phyloP scores from a whole-genome alignment of 2,113 vertebrate genomes.

The Triplophysa dalaica region DNA sequence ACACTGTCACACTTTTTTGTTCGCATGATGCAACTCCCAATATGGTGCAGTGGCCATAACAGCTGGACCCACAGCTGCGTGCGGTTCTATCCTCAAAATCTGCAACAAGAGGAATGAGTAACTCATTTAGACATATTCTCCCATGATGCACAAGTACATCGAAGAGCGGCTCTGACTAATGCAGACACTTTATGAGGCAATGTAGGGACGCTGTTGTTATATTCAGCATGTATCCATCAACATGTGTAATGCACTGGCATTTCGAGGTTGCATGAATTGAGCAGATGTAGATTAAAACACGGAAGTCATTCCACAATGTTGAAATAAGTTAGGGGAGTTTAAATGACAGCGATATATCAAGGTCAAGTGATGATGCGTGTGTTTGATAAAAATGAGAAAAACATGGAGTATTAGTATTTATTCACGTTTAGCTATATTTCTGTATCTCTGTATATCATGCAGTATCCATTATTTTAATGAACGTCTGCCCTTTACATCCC shows the following conservation, averaged over 20 bases:
- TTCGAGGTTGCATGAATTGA: background rate
- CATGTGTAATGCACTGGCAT: conserved; percentile 4
- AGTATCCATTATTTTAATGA: background rate
- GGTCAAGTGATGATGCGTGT: background rate
- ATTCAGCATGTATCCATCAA: background rate
- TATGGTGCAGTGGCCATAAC: conserved; percentile 35
- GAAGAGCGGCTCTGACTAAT: conserved; percentile 2
- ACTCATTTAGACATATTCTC: conserved; percentile 23
- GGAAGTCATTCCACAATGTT: background rate
- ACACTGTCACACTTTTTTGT: conserved; percentile 6
- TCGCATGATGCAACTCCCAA: conserved; percentile 7
- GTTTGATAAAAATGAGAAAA: background rate
- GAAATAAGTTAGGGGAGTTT: background rate
- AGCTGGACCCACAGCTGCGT: conserved; percentile 48
- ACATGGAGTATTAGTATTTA: background rate
- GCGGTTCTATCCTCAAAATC: conserved; percentile 34
- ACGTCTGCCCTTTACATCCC: background rate
- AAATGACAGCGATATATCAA: background rate
- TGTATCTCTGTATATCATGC: background rate
- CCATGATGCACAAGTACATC: background rate
- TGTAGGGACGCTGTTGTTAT: conserved; percentile 8
- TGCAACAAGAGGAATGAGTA: conserved; percentile 35
- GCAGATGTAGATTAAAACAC: background rate
- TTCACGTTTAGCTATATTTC: background rate
- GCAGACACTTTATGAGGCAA: background rate